Evolutionary conservation across 2,888 invertebrate genomes (phyloP).

Genomic region (Rhagophthalmus giganteus): DNA sequence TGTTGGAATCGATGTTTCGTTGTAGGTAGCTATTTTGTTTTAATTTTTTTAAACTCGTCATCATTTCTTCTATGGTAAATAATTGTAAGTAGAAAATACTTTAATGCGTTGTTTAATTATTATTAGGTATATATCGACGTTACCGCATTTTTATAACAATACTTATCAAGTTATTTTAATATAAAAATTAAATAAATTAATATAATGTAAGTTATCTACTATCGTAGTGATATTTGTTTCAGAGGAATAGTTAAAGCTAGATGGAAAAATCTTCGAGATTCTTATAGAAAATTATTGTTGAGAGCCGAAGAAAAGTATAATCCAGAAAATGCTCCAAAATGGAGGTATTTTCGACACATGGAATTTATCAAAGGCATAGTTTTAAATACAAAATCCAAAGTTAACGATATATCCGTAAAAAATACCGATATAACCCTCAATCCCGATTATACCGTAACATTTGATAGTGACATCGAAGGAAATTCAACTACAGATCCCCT

Average conservation of each 20-base stretch:
- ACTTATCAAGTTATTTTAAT: too few relatives aligned
- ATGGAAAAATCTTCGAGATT: constrained; percentile 50
- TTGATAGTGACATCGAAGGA: constrained; percentile 18
- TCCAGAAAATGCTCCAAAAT: constrained; percentile 29
- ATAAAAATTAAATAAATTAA: too few relatives aligned
- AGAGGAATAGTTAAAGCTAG: constrained; percentile 57
- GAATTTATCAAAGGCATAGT: constrained; percentile 38
- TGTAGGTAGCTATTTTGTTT: too few relatives aligned
- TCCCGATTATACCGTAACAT: constrained; percentile 29
- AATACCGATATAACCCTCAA: constrained; percentile 23
- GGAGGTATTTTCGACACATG: constrained; percentile 38
- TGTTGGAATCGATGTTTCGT: too few relatives aligned
- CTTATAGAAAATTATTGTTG: constrained; percentile 35
- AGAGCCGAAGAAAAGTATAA: constrained; percentile 20
- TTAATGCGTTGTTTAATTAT: too few relatives aligned
- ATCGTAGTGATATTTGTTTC: too few relatives aligned
- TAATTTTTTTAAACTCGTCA: too few relatives aligned
- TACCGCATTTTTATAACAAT: too few relatives aligned
- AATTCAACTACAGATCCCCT: constrained; percentile 31
- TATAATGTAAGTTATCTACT: too few relatives aligned
- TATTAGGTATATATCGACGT: too few relatives aligned
- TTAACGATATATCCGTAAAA: constrained; percentile 33
- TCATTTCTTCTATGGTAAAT: too few relatives aligned
- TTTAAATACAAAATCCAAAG: constrained; percentile 33
- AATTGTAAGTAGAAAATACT: too few relatives aligned